Base-by-base conservation (phyloP, 2,888 invertebrate genomes). In the Macrophya alboannulata region DNA sequence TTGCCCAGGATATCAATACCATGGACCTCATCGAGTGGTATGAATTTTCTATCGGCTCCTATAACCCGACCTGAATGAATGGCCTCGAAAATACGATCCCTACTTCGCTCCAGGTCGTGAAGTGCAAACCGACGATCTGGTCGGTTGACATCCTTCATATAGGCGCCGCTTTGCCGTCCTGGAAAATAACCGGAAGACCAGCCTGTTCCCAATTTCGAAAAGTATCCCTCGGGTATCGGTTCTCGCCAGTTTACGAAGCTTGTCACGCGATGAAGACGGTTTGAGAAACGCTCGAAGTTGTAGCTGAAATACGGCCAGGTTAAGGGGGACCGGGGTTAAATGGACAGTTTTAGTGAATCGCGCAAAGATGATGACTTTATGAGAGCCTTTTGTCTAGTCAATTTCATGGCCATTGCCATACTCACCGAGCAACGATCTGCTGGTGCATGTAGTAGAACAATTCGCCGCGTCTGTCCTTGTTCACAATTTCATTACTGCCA, bases 1-100 rank as follows among this genome's bases (percentile, higher is more conserved):
- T 98, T 97, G 12, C 98, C 98, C 37, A 98, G 94, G 10, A 96
- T 94, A 90, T 98, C 97, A 88, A 98, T 97, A 17, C 98, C 98
- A 0, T 94, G 95, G 43, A 94, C 94, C 90, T 97, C 97, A 74
- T 95, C 96, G 45, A 98, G 91, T 0, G 92, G 92, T 21, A 96
- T 91, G 1, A 93, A 94, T 37, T 95, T 94, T 0, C 96, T 96
- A 84, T 94, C 94, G 10, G 95, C 96, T 92, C 95, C 94, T 21
- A 94, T 91, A 15, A 96, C 95, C 62, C 94, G 92, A 31, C 96
- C 95, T 83, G 95, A 95, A 87, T 97, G 96, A 83, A 97, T 96
- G 1, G 97, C 97, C 85, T 96, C 95, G 86, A 95, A 94, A 90
- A 97, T 96, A 62, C 97, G 95, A 90, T 97, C 96, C 68, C 97